Evolutionary conservation across 2,113 vertebrate species (phyloP).

Genomic region (Strix uralensis): DNA sequence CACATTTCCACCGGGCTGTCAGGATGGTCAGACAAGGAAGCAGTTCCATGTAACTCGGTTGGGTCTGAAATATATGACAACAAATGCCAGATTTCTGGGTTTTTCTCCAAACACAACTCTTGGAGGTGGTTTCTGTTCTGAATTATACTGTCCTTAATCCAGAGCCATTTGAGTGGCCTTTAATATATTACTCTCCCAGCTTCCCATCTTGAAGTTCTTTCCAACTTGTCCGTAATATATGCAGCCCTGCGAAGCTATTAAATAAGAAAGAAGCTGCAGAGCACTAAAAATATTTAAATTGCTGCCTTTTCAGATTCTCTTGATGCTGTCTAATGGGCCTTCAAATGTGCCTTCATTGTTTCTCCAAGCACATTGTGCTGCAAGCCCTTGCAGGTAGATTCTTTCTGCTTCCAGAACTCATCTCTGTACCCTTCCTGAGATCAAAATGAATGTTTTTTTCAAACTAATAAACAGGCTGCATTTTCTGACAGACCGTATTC

Average conservation of each 20-base stretch:
- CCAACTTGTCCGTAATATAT: rapidly evolving
- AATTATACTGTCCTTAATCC: too few relatives aligned
- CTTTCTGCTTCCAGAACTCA: not conserved
- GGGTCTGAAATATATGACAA: not conserved
- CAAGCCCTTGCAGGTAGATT: not conserved
- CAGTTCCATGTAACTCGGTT: not conserved
- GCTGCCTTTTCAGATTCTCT: not conserved
- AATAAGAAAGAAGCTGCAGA: not conserved
- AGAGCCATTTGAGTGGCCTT: rapidly evolving
- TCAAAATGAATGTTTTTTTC: slow-evolving; percentile 11
- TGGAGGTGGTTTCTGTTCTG: not conserved
- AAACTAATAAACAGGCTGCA: not conserved
- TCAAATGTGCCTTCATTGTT: not conserved
- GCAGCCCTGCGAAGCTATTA: not conserved
- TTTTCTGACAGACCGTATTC: slow-evolving; percentile 44
- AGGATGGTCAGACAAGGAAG: rapidly evolving
- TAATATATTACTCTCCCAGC: rapidly evolving
- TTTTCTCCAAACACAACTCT: not conserved
- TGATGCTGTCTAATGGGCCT: not conserved
- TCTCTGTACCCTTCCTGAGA: not conserved
- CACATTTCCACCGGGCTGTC: not conserved
- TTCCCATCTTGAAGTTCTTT: not conserved
- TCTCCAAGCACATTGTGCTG: not conserved
- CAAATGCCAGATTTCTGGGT: not conserved
- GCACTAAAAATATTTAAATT: not conserved